These are phyloP conservation scores for Lithobates sylvaticus DNA, from an alignment of 2,797 vertebrate species.

Conservation along the genomic window DNA sequence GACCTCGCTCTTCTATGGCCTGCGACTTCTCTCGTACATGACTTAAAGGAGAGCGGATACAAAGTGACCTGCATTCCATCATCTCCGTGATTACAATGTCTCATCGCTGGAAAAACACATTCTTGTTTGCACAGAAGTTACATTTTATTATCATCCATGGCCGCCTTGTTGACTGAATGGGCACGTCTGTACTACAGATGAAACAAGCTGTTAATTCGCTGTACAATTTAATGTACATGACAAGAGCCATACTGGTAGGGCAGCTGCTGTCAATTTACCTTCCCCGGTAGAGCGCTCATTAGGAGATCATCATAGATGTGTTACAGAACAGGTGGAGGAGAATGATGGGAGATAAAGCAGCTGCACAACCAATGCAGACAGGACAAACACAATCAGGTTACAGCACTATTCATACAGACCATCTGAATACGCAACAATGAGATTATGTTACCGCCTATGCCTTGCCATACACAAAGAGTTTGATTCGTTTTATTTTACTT, in stretches of 20 bases:
- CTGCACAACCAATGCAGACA: neutral
- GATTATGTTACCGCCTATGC: too few species aligned
- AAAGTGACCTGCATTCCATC: conserved; percentile 19
- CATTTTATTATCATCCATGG: neutral
- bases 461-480: too few species aligned
- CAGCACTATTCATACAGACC: too few species aligned
- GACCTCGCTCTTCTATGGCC: neutral
- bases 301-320: neutral
- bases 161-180: neutral
- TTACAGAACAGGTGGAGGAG: neutral
- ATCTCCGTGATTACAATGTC: neutral
- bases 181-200: neutral
- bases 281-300: neutral
- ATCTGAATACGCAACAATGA: too few species aligned
- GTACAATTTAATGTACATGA: neutral
- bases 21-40: neutral
- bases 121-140: neutral
- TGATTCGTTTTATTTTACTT: too few species aligned
- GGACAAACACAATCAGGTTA: neutral
- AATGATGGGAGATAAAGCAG: neutral
- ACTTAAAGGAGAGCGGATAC: conserved; percentile 7
- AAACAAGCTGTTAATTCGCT: conserved; percentile 8
- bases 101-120: conserved; percentile 2
- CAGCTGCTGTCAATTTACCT: neutral
- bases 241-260: conserved; percentile 5